These are phyloP conservation scores for Allygus modestus DNA, from an alignment of 2,888 invertebrate species.

Conservation along the genomic window DNA sequence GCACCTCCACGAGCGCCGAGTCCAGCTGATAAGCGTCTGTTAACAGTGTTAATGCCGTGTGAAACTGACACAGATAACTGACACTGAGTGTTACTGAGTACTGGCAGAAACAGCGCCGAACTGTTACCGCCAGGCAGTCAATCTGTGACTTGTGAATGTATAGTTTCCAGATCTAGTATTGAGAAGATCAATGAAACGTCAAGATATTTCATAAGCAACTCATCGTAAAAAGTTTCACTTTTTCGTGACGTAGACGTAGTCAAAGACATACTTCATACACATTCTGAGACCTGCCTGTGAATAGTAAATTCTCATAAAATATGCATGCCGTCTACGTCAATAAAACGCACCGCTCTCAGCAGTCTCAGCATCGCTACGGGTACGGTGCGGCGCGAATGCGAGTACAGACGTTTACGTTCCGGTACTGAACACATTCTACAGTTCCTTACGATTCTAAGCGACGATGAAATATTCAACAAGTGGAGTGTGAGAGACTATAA, in stretches of 20 bases:
- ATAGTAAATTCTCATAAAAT: not conserved
- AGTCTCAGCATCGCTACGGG: not conserved
- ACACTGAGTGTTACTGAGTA: not conserved
- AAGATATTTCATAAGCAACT: too few species aligned
- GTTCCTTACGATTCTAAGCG: too few species aligned
- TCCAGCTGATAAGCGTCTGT: not conserved
- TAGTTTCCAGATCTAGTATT: too few species aligned
- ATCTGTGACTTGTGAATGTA: too few species aligned
- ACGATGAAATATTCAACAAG: too few species aligned
- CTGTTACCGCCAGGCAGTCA: too few species aligned
- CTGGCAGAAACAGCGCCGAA: not conserved
- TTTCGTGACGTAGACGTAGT: not conserved
- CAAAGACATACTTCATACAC: not conserved
- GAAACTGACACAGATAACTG: not conserved
- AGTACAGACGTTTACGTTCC: too few species aligned
- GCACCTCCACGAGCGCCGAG: not conserved
- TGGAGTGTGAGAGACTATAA: too few species aligned
- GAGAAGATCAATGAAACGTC: too few species aligned
- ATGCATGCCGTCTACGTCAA: slow-evolving; percentile 5
- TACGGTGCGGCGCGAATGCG: not conserved
- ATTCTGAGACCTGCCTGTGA: not conserved
- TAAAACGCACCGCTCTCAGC: not conserved
- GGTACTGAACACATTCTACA: too few species aligned
- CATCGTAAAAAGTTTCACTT: not conserved
- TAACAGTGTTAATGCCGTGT: not conserved